Base-by-base conservation (phyloP, 1,140 invertebrate genomes). In the Conopomorpha cramerella region DNA sequence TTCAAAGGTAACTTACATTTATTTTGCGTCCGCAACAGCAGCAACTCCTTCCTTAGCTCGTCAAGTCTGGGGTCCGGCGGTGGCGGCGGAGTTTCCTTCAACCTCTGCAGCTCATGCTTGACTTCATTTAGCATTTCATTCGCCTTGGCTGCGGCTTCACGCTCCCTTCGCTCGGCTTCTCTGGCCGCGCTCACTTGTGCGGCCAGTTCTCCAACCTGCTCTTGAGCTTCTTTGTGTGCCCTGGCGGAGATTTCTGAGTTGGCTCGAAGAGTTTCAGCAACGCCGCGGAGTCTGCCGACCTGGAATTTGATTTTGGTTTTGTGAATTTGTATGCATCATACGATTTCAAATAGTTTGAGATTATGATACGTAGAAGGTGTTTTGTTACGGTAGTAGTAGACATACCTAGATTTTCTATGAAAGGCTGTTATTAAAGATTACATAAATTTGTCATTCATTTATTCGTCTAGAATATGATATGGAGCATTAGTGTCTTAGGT, bases 1-100 rank as follows among this genome's bases (percentile, higher is more conserved):
- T n/a, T n/a, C n/a, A n/a, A n/a, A n/a, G n/a, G n/a, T n/a, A 34
- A 67, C 81, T 67, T 72, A 91, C 88, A 81, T 81, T 86, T 87
- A 57, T 92, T 92, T 50, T 88, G 85, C 33, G 88, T 80, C 35
- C 84, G 73, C 46, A 91, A 78, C 44, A 82, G 62, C 25, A 79
- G 78, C 33, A 91, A 72, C 53, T 91, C 87, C 49, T 83, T 74
- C 37, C 84, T 81, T 34, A 91, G 68, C 53, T 90, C 88, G 43
- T 90, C 86, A 18, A 91, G 76, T 51, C 87, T 79, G 48, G 84
- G 81, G 55, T 86, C 85, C 10, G 85, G 85, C 30, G 81, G 60
- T n/a, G 82, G 82, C 41, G 84, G 73, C n/a, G 82, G 81, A 59
- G 42, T 71, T 52, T 60, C 78, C 3, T 52, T 47, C 36, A 73